A percentile compares a stretch with the other conserved stretches of the same genome.
phyloP scores from a whole-genome alignment of 2,888 invertebrate species.

The Archaeoteleia sp. region DNA sequence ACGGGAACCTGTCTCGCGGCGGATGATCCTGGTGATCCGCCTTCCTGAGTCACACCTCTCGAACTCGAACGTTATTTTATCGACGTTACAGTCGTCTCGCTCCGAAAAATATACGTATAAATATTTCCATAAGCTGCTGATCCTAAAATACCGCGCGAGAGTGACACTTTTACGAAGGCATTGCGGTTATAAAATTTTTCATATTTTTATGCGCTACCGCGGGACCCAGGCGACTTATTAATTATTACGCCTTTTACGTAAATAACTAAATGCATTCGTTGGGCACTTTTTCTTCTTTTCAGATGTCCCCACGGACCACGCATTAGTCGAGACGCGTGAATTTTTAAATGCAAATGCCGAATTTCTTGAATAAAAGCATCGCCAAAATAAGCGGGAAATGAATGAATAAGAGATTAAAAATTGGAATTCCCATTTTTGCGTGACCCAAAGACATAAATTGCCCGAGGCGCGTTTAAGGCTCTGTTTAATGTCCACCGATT shows the following conservation, averaged over 20 bases:
- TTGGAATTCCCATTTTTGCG: neutral
- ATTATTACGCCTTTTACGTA: constrained; percentile 33
- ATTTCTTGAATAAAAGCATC: constrained; percentile 27
- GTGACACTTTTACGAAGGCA: constrained; percentile 49
- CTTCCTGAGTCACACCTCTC: constrained; percentile 29
- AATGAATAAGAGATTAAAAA: constrained; percentile 12
- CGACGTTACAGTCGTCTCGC: constrained; percentile 38
- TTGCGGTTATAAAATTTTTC: constrained; percentile 42
- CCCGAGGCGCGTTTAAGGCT: no score
- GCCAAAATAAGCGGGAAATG: constrained; percentile 1
- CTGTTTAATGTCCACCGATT: no score
- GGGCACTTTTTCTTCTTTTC: neutral
- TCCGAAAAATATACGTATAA: constrained; percentile 21
- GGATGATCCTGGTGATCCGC: constrained; percentile 8
- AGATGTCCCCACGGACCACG: constrained; percentile 5
- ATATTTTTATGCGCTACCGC: constrained; percentile 30
- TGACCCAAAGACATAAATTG: no score
- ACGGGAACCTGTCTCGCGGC: constrained; percentile 3
- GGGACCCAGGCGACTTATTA: constrained; percentile 25
- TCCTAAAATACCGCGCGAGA: constrained; percentile 42
- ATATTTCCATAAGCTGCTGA: constrained; percentile 47
- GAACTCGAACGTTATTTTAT: constrained; percentile 35
- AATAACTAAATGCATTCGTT: constrained; percentile 18
- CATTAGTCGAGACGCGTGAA: constrained; percentile 12
- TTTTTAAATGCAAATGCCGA: constrained; percentile 24